These are phyloP conservation scores for Lepidurus couesii DNA, from an alignment of 1,140 invertebrate genomes.

Conservation along the genomic window DNA sequence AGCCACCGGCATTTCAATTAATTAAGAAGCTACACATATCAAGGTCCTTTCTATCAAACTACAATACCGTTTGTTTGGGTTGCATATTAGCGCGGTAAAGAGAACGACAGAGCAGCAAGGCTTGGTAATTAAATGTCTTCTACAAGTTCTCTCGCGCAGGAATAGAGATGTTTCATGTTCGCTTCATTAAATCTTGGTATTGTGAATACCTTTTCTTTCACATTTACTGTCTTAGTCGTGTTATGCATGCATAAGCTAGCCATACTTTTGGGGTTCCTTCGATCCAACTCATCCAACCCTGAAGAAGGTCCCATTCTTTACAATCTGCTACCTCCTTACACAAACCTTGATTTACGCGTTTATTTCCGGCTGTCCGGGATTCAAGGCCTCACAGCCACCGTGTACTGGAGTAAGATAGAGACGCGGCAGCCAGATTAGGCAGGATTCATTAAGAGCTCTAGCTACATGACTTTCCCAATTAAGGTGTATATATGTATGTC, in stretches of 20 bases:
- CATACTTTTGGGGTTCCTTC: no score
- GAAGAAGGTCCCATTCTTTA: no score
- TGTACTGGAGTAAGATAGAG: background rate
- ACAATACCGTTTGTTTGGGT: background rate
- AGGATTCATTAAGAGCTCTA: background rate
- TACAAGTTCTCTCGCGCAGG: background rate
- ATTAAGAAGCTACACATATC: background rate
- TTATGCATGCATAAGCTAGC: background rate
- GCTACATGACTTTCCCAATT: background rate
- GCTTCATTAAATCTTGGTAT: slow-evolving; percentile 3
- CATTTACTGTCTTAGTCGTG: background rate
- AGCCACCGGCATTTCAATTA: background rate
- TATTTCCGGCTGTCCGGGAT: background rate
- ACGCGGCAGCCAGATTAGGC: background rate
- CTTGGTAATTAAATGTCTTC: slow-evolving; percentile 11
- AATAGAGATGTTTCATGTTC: background rate
- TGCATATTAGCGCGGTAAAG: background rate
- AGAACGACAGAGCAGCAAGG: background rate
- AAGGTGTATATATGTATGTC: background rate
- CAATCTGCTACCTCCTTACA: no score
- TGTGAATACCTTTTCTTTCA: background rate
- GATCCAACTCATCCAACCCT: no score
- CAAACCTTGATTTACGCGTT: background rate
- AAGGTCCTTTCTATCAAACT: background rate
- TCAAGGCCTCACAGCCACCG: background rate